Conservation (phyloP, 2,113 vertebrate genomes). For the Arvicanthis niloticus region DNA sequence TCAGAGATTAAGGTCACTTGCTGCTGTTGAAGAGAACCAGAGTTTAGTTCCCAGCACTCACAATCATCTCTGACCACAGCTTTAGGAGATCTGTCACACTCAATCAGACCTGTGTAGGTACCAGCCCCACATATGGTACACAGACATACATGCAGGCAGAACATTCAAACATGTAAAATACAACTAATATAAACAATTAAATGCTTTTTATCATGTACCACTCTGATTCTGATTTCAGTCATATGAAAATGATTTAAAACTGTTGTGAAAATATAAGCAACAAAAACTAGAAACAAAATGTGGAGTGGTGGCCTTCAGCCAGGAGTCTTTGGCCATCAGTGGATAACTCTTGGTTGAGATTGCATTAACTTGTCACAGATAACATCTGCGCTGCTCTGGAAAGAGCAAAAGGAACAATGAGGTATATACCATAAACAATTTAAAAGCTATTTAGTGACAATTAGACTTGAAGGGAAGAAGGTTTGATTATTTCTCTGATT, state of each 20-base stretch:
- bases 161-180: background rate
- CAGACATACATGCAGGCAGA: background rate
- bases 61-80: background rate
- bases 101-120: background rate
- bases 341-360: background rate
- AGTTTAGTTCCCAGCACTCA: background rate
- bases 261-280: constrained; percentile 18
- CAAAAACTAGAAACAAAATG: constrained; percentile 63
- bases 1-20: background rate
- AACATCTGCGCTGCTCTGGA: background rate
- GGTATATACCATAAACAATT: background rate
- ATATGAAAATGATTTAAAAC: constrained; percentile 18
- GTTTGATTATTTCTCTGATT: background rate
- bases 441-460: background rate
- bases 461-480: background rate
- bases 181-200: background rate
- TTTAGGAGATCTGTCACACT: background rate
- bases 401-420: background rate
- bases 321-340: constrained; percentile 13
- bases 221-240: background rate
- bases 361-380: background rate
- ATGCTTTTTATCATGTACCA: background rate
- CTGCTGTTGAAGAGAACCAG: background rate
- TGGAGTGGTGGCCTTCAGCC: constrained; percentile 46
- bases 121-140: background rate